Conservation (phyloP, 2,888 invertebrate species). For the Acleris cristana region DNA sequence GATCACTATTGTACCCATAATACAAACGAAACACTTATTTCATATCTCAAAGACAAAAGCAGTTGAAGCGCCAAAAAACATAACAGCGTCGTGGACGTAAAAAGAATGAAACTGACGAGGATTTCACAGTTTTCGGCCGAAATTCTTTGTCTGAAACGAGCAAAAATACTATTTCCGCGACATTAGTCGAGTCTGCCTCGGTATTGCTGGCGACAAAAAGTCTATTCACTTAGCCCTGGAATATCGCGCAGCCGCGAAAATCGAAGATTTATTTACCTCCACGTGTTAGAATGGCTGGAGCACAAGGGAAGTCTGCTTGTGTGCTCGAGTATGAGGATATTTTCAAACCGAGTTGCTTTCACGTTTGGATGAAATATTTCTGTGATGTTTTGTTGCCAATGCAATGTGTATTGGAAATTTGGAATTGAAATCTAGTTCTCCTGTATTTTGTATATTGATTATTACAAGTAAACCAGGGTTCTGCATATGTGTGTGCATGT, state of each 20-base stretch:
- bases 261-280: constrained; percentile 32
- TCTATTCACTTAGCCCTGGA: constrained; percentile 28
- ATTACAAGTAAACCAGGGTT: too few species aligned
- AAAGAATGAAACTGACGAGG: constrained; percentile 38
- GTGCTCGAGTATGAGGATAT: constrained; percentile 6
- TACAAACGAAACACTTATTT: too few species aligned
- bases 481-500: too few species aligned
- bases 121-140: constrained; percentile 7
- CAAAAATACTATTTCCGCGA: constrained; percentile 48
- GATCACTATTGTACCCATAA: too few species aligned
- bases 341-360: constrained; percentile 16
- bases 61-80: constrained; percentile 25
- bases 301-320: constrained; percentile 6
- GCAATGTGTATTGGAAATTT: too few species aligned
- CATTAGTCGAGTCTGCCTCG: constrained; percentile 44
- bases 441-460: too few species aligned
- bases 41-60: constrained; percentile 3
- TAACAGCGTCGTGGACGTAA: constrained; percentile 14
- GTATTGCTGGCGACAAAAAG: constrained; percentile 46
- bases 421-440: too few species aligned
- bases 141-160: constrained; percentile 42
- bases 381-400: background rate
- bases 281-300: constrained; percentile 12
- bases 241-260: constrained; percentile 14
- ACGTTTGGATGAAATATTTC: background rate